These are phyloP conservation scores for Copidosoma floridanum DNA, from an alignment of 1,140 invertebrate species.

Conservation along the genomic window DNA sequence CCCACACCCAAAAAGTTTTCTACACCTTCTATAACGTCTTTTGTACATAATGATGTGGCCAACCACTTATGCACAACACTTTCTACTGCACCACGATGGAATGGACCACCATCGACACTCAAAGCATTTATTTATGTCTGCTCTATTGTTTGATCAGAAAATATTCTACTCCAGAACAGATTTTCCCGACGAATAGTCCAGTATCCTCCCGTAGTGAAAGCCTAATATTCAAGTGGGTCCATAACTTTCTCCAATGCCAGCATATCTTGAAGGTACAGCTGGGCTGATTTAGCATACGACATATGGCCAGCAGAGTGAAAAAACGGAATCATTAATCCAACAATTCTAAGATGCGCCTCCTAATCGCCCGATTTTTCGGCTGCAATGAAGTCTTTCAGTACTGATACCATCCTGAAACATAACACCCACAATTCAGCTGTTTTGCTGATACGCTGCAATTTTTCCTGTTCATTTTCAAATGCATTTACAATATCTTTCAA, in stretches of 20 bases:
- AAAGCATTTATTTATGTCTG: constrained; percentile 42
- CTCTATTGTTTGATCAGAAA: constrained; percentile 46
- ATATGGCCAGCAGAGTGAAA: constrained; percentile 47
- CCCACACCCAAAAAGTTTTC: constrained; percentile 30
- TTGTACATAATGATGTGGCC: constrained; percentile 21
- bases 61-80: constrained; percentile 33
- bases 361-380: constrained; percentile 47
- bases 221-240: constrained; percentile 35
- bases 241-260: constrained; percentile 31
- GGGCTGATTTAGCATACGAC: constrained; percentile 41
- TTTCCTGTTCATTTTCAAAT: neutral
- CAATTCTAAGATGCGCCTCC: constrained; percentile 34
- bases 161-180: constrained; percentile 50
- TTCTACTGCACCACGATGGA: constrained; percentile 30
- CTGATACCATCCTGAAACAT: constrained; percentile 49
- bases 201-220: constrained; percentile 36
- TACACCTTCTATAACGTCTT: constrained; percentile 39
- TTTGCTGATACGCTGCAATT: constrained; percentile 35
- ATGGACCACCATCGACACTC: constrained; percentile 39
- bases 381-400: constrained; percentile 46
- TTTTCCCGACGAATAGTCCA: constrained; percentile 45
- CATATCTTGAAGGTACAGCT: constrained; percentile 47
- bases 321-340: constrained; percentile 44
- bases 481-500: neutral
- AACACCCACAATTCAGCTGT: constrained; percentile 51